A percentile compares a stretch with the other conserved stretches of the same genome.
Evolutionary conservation across 2,888 invertebrate species (phyloP).

Genomic region (Myathropa florea): DNA sequence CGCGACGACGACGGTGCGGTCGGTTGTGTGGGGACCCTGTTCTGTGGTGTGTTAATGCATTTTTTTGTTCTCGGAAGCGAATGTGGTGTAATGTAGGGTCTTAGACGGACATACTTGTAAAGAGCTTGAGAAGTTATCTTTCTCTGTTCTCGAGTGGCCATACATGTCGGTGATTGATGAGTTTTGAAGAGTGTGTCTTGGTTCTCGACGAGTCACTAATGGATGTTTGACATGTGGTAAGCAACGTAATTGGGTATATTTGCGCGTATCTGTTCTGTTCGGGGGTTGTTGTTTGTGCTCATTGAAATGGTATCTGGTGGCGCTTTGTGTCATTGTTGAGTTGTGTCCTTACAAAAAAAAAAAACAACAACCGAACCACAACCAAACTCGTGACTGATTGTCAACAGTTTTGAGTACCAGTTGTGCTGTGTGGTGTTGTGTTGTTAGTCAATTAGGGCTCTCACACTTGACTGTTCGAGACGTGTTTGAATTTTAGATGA

Average conservation of each 20-base stretch:
- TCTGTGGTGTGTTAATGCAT: constrained; percentile 37
- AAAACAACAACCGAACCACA: neutral
- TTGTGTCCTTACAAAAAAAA: neutral
- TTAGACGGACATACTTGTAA: constrained; percentile 26
- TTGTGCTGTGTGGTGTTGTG: neutral
- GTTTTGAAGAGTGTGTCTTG: constrained; percentile 29
- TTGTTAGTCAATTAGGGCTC: neutral
- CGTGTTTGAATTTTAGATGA: neutral
- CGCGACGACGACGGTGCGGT: too few relatives aligned
- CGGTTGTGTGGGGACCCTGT: neutral
- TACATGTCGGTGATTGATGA: constrained; percentile 47
- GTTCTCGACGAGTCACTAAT: constrained; percentile 17
- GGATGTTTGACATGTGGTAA: constrained; percentile 44
- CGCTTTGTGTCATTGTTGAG: neutral
- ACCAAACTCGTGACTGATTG: neutral
- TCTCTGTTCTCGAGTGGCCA: constrained; percentile 30
- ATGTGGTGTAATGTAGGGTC: constrained; percentile 9
- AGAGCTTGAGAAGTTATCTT: constrained; percentile 40
- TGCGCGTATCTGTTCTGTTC: neutral
- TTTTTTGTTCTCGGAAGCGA: constrained; percentile 25
- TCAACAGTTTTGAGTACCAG: neutral
- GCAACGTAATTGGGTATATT: constrained; percentile 20
- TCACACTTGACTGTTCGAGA: neutral
- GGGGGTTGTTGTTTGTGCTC: neutral
- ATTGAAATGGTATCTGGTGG: neutral